phyloP scores from a whole-genome alignment of 2,113 vertebrate species.

The Scomber colias region DNA sequence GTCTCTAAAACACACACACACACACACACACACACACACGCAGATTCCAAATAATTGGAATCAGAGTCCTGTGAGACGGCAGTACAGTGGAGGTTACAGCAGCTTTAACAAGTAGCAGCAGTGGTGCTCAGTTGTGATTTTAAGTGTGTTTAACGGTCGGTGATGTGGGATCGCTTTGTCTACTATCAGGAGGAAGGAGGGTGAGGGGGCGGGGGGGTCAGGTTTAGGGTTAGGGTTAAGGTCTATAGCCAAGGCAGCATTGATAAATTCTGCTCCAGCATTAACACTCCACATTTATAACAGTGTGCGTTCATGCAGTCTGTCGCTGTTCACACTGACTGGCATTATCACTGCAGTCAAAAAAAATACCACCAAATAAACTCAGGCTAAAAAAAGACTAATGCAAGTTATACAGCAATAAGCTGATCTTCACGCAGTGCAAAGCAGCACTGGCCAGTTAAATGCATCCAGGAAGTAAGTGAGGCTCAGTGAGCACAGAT shows the following conservation, averaged over 20 bases:
- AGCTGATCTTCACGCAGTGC: no score
- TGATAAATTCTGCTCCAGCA: background rate
- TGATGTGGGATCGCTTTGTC: no score
- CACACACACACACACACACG: conserved; percentile 15
- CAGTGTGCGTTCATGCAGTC: no score
- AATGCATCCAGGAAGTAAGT: no score
- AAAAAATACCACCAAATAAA: background rate
- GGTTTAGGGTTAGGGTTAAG: background rate
- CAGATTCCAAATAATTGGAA: conserved; percentile 51
- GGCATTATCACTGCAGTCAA: background rate
- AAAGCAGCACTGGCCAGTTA: no score
- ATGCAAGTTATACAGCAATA: no score
- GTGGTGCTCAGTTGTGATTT: conserved; percentile 8
- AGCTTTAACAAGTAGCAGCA: conserved; percentile 34
- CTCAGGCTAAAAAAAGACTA: no score
- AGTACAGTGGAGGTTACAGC: conserved; percentile 14
- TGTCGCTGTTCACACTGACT: background rate
- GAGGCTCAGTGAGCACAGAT: no score
- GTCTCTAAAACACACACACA: conserved; percentile 11
- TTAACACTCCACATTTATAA: background rate
- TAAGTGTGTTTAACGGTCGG: conserved; percentile 19
- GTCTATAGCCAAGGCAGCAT: background rate
- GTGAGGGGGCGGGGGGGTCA: background rate
- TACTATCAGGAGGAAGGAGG: background rate
- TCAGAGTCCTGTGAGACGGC: conserved; percentile 39